Base-by-base conservation (phyloP, 1,140 invertebrate species). In the Megalopta genalis region DNA sequence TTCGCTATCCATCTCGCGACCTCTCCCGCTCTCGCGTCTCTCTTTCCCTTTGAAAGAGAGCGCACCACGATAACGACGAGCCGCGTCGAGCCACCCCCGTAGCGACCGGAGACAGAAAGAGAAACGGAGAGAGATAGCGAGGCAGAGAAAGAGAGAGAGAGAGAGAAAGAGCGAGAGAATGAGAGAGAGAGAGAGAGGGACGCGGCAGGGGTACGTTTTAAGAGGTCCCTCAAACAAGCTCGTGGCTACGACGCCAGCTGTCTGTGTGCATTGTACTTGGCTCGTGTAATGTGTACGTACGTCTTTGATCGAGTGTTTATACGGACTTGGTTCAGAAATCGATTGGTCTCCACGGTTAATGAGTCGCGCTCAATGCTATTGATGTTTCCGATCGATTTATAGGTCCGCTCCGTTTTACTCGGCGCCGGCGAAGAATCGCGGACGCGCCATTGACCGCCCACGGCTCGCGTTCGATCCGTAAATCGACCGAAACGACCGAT, bases 161-260 rank as follows among this genome's bases (percentile, higher is more conserved):
- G 12, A 46, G 42, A 46, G 42, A 46, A n/a, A n/a, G n/a, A n/a
- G n/a, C n/a, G n/a, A n/a, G n/a, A 46, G 1, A 46, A 10, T 3
- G 42, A 46, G 42, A 46, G 42, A 46, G 42, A 46, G 10, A 46
- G 12, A 46, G 42, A 46, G 42, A 46, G 10, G 9, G 42, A 46
- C 42, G 77, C 74, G 83, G 84, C 89, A 86, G 86, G 87, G 86
- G 87, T 90, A 89, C 89, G 89, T 88, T 90, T 90, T 86, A 87
- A 89, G 88, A 89, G 88, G 83, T 86, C 85, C 86, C 85, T 80
- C 80, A 57, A 84, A 84, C 86, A 86, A 79, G 78, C 74, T 68
- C 70, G 52, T 72, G 78, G 74, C 74, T 69, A 79, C 83, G 70
- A 72, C 52, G 76, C 75, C 76, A 73, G 66, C 76, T 79, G 80